Evolutionary conservation across 2,797 vertebrate species (phyloP).

Genomic region (Adrianichthys oophorus): DNA sequence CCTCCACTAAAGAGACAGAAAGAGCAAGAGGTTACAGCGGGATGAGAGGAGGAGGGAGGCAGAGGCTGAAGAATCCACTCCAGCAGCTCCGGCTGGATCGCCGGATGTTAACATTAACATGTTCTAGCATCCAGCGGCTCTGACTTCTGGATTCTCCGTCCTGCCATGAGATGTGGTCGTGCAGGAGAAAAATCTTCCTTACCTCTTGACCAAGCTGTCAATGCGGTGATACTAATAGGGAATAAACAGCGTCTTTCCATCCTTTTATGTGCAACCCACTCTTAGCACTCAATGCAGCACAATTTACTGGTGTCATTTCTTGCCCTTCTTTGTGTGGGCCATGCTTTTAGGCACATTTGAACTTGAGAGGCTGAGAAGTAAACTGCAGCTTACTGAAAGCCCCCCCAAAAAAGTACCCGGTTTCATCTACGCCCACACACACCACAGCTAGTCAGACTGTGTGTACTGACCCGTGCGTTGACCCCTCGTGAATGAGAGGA

Average conservation of each 20-base stretch:
- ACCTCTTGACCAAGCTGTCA: conserved; percentile 64
- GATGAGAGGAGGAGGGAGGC: conserved; percentile 65
- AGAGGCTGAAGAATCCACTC: conserved; percentile 57
- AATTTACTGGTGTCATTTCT: conserved; percentile 60
- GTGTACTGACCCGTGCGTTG: conserved; percentile 78
- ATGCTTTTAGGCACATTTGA: conserved; percentile 77
- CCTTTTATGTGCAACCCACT: conserved; percentile 69
- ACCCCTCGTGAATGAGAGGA: conserved; percentile 82
- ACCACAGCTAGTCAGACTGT: conserved; percentile 73
- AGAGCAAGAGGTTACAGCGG: conserved; percentile 78
- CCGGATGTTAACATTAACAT: neutral
- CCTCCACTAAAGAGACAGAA: conserved; percentile 79
- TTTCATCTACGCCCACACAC: conserved; percentile 78
- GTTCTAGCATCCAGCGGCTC: conserved; percentile 25
- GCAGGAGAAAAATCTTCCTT: conserved; percentile 61
- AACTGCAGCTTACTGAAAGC: conserved; percentile 64
- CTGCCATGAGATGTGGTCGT: conserved; percentile 40
- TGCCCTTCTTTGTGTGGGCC: conserved; percentile 61
- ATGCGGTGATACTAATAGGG: conserved; percentile 72
- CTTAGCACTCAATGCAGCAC: conserved; percentile 61
- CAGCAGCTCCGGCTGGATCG: conserved; percentile 39
- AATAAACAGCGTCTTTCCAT: conserved; percentile 71
- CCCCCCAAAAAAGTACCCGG: conserved; percentile 64
- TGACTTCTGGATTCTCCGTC: conserved; percentile 34
- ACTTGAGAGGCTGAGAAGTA: conserved; percentile 62